phyloP scores from a whole-genome alignment of 2,888 invertebrate species.

The Philereme transversata region DNA sequence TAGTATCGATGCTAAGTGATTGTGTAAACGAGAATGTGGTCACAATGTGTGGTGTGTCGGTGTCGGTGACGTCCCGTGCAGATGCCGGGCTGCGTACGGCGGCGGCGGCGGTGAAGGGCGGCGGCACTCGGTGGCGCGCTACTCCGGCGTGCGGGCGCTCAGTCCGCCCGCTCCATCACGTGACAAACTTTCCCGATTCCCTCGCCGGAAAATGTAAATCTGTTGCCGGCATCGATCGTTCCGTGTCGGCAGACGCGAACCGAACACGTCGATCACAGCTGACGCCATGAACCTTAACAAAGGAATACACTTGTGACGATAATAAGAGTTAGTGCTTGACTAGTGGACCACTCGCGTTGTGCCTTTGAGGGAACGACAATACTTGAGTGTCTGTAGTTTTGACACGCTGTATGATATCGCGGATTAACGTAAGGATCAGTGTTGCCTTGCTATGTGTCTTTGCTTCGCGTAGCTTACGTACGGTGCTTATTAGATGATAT shows the following conservation, averaged over 20 bases:
- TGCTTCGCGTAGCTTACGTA: conserved; percentile 79
- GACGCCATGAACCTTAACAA: conserved; percentile 77
- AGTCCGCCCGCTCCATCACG: conserved; percentile 73
- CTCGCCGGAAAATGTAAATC: conserved; percentile 82
- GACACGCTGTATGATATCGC: conserved; percentile 66
- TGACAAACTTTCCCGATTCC: conserved; percentile 82
- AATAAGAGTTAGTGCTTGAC: conserved; percentile 68
- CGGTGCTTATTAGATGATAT: conserved; percentile 71
- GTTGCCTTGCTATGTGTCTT: conserved; percentile 84
- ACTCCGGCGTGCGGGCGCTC: conserved; percentile 81
- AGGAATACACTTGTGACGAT: conserved; percentile 48
- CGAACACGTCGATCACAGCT: conserved; percentile 76
- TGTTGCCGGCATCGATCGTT: conserved; percentile 80
- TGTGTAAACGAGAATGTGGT: conserved; percentile 57
- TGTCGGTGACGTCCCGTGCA: conserved; percentile 36
- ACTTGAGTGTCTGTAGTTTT: conserved; percentile 63
- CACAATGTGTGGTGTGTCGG: conserved; percentile 42
- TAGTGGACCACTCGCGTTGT: conserved; percentile 79
- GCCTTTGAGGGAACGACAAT: conserved; percentile 68
- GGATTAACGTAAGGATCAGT: conserved; percentile 71
- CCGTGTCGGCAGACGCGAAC: conserved; percentile 65
- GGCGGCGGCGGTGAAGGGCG: conserved; percentile 62
- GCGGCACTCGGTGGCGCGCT: conserved; percentile 82
- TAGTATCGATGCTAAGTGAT: conserved; percentile 55
- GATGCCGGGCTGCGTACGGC: conserved; percentile 43